Conservation (phyloP, 2,113 vertebrate species). For the Rhinolophus ferrumequinum region DNA sequence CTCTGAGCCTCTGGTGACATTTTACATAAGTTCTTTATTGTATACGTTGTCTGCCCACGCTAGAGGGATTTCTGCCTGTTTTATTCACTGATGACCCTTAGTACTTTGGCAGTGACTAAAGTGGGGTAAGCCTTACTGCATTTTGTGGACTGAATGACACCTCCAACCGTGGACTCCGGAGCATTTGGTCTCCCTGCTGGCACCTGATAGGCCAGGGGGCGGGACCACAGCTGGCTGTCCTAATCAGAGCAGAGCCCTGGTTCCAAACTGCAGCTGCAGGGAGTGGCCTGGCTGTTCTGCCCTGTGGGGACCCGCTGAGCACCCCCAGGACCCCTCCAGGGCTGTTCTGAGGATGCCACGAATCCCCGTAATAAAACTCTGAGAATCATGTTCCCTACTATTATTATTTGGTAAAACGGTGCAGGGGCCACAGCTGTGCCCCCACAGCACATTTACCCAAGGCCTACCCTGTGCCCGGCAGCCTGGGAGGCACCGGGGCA, state of each 20-base stretch:
- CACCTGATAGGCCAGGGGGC: neutral
- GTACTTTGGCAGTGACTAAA: neutral
- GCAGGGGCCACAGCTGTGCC: accelerated
- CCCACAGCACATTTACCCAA: accelerated
- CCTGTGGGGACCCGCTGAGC: neutral
- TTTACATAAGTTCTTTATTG: neutral
- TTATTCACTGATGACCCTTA: neutral
- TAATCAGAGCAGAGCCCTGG: neutral
- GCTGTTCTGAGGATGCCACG: neutral
- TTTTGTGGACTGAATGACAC: neutral
- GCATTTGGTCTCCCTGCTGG: neutral
- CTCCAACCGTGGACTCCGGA: no score
- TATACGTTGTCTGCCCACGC: neutral
- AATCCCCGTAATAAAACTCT: neutral
- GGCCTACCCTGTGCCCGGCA: no score
- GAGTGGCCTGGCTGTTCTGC: no score
- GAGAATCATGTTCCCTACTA: accelerated
- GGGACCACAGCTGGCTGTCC: neutral
- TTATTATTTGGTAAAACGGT: accelerated
- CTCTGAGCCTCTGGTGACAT: neutral
- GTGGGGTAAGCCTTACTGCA: neutral
- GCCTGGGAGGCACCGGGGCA: neutral
- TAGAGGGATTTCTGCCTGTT: neutral
- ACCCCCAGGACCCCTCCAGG: accelerated
- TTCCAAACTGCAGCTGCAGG: neutral